A percentile compares a stretch with the other conserved stretches of the same genome.
These are phyloP conservation scores for Bufotes viridis DNA, from an alignment of 2,797 vertebrate species.

Conservation along the genomic window DNA sequence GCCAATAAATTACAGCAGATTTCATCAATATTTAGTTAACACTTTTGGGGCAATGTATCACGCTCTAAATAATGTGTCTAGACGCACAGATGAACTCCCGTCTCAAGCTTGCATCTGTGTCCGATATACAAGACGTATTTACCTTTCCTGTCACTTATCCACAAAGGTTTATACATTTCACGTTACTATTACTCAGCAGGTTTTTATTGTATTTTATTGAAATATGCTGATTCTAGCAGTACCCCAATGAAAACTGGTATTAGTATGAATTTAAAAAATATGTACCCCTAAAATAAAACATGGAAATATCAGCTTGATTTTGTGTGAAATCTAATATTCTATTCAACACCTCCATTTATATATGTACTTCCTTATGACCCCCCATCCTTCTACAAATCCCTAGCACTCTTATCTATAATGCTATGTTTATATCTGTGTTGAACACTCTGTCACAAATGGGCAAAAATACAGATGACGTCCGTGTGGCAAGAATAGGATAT, in stretches of 20 bases:
- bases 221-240: neutral
- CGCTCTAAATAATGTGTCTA: slow-evolving; percentile 49
- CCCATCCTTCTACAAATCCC: too few species aligned
- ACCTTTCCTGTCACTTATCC: slow-evolving; percentile 33
- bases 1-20: slow-evolving; percentile 56
- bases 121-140: slow-evolving; percentile 22
- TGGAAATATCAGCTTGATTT: too few species aligned
- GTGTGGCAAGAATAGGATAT: too few species aligned
- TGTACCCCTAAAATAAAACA: neutral
- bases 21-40: slow-evolving; percentile 57
- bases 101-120: slow-evolving; percentile 30
- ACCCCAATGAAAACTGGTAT: neutral
- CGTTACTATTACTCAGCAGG: neutral
- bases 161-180: neutral
- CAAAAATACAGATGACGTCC: too few species aligned
- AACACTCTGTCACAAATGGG: too few species aligned
- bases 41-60: slow-evolving; percentile 54
- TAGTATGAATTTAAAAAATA: neutral
- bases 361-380: too few species aligned
- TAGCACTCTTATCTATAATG: too few species aligned
- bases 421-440: too few species aligned
- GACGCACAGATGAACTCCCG: slow-evolving; percentile 32
- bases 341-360: too few species aligned
- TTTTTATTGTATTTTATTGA: neutral
- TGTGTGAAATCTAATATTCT: too few species aligned